phyloP scores from a whole-genome alignment of 92 coral and sea anemone species.

The Desmophyllum pertusum region DNA sequence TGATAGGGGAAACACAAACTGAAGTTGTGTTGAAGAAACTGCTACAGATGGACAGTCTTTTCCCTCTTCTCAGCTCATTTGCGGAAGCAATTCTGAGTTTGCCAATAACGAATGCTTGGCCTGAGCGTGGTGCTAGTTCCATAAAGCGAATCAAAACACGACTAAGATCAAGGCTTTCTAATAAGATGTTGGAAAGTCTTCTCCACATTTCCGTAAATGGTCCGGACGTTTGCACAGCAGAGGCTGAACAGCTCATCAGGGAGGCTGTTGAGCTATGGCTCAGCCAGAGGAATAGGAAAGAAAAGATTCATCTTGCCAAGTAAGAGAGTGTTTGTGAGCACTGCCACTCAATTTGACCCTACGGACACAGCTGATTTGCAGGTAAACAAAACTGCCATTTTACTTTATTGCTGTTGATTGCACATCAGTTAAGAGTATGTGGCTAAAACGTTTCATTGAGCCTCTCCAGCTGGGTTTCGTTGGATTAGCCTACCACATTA shows the following conservation, averaged over 20 bases:
- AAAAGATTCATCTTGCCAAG: slow-evolving; percentile 30
- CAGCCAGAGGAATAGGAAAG: slow-evolving; percentile 32
- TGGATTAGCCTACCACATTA: no score
- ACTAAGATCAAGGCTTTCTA: slow-evolving; percentile 20
- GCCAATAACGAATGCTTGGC: slow-evolving; percentile 46
- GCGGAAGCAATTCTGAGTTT: slow-evolving; percentile 28
- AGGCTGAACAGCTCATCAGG: slow-evolving; percentile 44
- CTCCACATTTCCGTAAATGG: slow-evolving; percentile 46
- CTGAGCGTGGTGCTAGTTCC: slow-evolving; percentile 40
- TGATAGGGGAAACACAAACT: no score
- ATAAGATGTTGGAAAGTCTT: slow-evolving; percentile 39
- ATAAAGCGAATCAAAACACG: slow-evolving; percentile 47
- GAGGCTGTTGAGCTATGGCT: slow-evolving; percentile 41
- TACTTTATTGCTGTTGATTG: neutral
- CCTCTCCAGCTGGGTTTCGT: no score
- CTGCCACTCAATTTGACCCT: slow-evolving; percentile 44
- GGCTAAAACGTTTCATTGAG: neutral
- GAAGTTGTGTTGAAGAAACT: no score
- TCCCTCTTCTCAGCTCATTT: slow-evolving; percentile 18
- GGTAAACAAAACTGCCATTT: slow-evolving; percentile 21
- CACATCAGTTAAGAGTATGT: neutral
- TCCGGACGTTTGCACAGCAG: slow-evolving; percentile 40
- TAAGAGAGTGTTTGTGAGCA: slow-evolving; percentile 48
- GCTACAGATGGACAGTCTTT: slow-evolving; percentile 8
- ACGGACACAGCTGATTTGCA: slow-evolving; percentile 23